Percentiles rank a stretch among this genome's conserved stretches.
These are phyloP conservation scores for Danaus plexippus DNA, from an alignment of 1,140 invertebrate species.

Conservation along the genomic window DNA sequence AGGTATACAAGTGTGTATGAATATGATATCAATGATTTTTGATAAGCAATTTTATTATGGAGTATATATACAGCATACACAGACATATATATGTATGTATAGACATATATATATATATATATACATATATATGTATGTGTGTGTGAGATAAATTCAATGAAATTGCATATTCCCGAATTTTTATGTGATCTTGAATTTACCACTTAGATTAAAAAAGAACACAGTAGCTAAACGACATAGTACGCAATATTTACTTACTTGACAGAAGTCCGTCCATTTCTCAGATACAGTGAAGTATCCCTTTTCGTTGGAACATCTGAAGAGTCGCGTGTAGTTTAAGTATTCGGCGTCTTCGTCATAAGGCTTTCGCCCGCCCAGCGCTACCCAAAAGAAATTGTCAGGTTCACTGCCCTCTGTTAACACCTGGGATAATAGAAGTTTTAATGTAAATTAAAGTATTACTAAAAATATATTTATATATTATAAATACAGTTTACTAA, in stretches of 20 bases:
- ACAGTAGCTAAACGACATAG: no score
- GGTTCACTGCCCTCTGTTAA: constrained; percentile 98
- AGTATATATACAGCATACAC: no score
- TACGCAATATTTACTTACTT: constrained; percentile 73
- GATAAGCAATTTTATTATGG: no score
- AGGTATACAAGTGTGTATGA: no score
- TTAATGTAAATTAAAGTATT: neutral
- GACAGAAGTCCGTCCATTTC: constrained; percentile 99
- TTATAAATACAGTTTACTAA: no score
- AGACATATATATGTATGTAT: constrained; percentile 1
- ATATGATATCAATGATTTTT: no score
- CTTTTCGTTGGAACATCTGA: constrained; percentile 99
- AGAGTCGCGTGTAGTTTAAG: constrained; percentile 95
- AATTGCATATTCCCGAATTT: no score
- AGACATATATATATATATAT: no score
- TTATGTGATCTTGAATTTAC: no score
- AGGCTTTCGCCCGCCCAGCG: constrained; percentile 91
- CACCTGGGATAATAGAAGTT: constrained; percentile 68
- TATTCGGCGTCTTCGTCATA: constrained; percentile 94
- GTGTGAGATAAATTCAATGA: neutral
- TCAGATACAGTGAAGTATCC: constrained; percentile 99
- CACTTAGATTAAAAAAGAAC: no score
- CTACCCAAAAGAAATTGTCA: constrained; percentile 99
- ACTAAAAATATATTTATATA: no score
- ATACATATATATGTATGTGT: neutral